phyloP scores from a whole-genome alignment of 2,888 invertebrate species.

The Eucriotettix oculatus region DNA sequence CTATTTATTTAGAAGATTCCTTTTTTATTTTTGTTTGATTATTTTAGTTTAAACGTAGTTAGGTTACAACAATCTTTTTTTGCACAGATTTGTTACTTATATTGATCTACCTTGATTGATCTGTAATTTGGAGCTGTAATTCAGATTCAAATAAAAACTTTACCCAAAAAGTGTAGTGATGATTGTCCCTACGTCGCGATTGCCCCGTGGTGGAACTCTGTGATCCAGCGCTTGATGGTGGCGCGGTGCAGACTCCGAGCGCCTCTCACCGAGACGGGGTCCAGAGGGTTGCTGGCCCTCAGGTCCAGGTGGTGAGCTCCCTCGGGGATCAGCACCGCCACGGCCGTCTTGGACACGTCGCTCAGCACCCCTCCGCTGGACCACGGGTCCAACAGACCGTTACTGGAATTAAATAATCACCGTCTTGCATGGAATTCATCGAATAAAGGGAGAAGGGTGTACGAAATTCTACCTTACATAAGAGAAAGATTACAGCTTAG shows the following conservation, averaged over 20 bases:
- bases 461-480: background rate
- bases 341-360: conserved; percentile 44
- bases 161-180: too few relatives aligned
- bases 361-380: conserved; percentile 64
- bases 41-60: too few relatives aligned
- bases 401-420: too few relatives aligned
- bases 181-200: too few relatives aligned
- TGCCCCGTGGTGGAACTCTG: conserved; percentile 10
- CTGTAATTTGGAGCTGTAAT: too few relatives aligned
- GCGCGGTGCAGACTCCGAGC: conserved; percentile 45
- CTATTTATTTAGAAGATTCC: too few relatives aligned
- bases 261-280: conserved; percentile 45
- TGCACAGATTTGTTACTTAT: too few relatives aligned
- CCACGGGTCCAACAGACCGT: conserved; percentile 79
- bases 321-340: conserved; percentile 58
- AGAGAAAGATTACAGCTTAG: background rate
- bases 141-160: too few relatives aligned
- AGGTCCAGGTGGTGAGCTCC: conserved; percentile 79
- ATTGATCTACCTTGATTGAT: too few relatives aligned
- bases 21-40: too few relatives aligned
- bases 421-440: too few relatives aligned
- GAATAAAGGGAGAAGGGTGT: conserved; percentile 10
- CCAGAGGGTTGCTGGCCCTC: conserved; percentile 40
- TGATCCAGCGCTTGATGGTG: conserved; percentile 44
- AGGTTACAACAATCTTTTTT: too few relatives aligned